These are phyloP conservation scores for Lasius platythorax DNA, from an alignment of 2,888 invertebrate species.

Conservation along the genomic window DNA sequence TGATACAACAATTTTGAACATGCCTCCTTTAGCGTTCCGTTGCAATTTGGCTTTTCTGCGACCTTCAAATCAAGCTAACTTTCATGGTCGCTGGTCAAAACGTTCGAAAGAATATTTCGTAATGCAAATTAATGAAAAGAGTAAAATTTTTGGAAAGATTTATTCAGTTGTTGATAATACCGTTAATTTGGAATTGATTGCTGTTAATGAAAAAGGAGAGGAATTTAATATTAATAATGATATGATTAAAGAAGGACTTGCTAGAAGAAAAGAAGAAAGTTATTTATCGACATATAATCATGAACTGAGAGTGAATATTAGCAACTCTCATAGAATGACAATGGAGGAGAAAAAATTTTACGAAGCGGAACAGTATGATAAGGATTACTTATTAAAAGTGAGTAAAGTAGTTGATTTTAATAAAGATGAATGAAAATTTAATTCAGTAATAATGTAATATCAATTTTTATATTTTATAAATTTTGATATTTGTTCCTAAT, in stretches of 20 bases:
- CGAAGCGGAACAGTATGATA: slow-evolving; percentile 78
- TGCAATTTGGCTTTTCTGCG: slow-evolving; percentile 91
- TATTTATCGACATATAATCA: slow-evolving; percentile 88
- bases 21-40: slow-evolving; percentile 90
- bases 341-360: slow-evolving; percentile 74
- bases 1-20: slow-evolving; percentile 70
- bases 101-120: slow-evolving; percentile 87
- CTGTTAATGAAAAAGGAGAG: slow-evolving; percentile 76
- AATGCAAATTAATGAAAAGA: slow-evolving; percentile 82
- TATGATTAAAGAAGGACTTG: slow-evolving; percentile 89
- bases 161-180: slow-evolving; percentile 93
- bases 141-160: slow-evolving; percentile 86
- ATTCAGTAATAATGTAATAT: background rate
- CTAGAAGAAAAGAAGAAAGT: slow-evolving; percentile 91
- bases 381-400: slow-evolving; percentile 58
- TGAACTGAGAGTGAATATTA: slow-evolving; percentile 84
- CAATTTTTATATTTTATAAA: background rate
- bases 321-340: slow-evolving; percentile 62
- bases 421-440: too few relatives aligned
- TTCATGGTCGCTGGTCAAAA: slow-evolving; percentile 89
- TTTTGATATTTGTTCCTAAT: background rate
- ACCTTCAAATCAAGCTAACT: slow-evolving; percentile 89
- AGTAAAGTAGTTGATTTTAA: slow-evolving; percentile 5
- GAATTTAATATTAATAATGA: slow-evolving; percentile 88
- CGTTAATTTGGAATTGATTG: slow-evolving; percentile 89